phyloP scores from a whole-genome alignment of 2,113 vertebrate genomes.

The Dinomys branickii region DNA sequence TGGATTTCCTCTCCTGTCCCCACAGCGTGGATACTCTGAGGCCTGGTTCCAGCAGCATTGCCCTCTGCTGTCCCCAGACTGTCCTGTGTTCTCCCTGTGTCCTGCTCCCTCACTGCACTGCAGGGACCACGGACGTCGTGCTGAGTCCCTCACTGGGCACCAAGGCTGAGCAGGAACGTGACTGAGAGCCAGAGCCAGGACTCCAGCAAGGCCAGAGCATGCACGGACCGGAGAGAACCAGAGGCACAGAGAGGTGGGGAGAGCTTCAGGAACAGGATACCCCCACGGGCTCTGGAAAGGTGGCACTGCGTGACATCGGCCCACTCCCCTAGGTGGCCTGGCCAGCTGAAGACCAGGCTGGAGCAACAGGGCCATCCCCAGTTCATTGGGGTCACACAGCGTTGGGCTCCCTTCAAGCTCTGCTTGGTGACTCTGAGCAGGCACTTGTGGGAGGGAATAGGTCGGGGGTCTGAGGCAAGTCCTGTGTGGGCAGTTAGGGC shows the following conservation, averaged over 20 bases:
- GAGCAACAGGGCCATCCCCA: not conserved
- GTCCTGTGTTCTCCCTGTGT: fast-evolving
- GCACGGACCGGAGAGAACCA: not conserved
- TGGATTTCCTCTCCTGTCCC: fast-evolving
- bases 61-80: not conserved
- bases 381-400: not conserved
- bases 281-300: not conserved
- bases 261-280: not conserved
- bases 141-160: not conserved
- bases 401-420: not conserved
- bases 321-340: not conserved
- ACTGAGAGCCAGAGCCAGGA: fast-evolving
- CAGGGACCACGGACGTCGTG: fast-evolving
- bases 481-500: not conserved
- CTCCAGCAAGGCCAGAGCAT: fast-evolving
- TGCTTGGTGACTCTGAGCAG: not conserved
- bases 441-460: fast-evolving
- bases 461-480: too few relatives aligned
- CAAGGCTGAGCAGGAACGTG: not conserved
- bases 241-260: not conserved
- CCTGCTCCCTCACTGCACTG: too few relatives aligned
- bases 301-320: fast-evolving
- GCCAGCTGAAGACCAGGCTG: fast-evolving
- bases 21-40: fast-evolving
- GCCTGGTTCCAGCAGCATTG: fast-evolving